Evolutionary conservation across 1,140 invertebrate species (phyloP), one percentile per base, ranked within the genome.

Genomic region (Apis cerana): DNA sequence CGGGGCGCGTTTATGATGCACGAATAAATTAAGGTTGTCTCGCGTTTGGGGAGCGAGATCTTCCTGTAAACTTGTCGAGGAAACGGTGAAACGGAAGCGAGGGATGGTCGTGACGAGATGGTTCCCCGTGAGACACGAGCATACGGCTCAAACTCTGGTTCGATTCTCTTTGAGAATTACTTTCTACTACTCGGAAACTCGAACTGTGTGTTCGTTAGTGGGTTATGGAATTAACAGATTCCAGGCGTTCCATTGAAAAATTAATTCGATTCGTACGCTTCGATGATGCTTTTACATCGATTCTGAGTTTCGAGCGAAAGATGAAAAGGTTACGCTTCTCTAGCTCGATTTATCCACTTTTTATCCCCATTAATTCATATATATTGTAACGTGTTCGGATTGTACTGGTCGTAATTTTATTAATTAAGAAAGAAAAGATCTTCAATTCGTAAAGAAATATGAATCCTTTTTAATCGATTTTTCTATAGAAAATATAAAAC

Each of bases 21-120:
- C 52, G 75, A 68, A 77, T 77, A 77, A 77, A 77, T 77, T 67
- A 68, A 77, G 75, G 68, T 77, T 77, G 75, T 77, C 64, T 68
- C 64, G 15, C 12, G 11, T n/a, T n/a, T n/a, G 12, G 54, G 65
- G 64, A 43, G 33, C 5, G 33, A 43, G 33, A 43, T 43, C 33
- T 43, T 43, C 4, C 5, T 43, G 33, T 43, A 43, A 43, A 43
- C 33, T 43, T 43, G 33, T 43, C 33, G 33, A 43, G 33, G 33
- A 43, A 43, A 43, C 33, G 33, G 33, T 43, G 33, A 43, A 43
- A 43, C 33, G 33, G 33, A 43, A 43, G 33, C 33, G 5, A 43
- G 33, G 33, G 33, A 43, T 43, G 33, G 5, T 43, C 33, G 33
- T 43, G 33, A 43, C 33, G 33, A 43, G 33, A 0, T 43, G 33